These are phyloP conservation scores for Furnarius figulus DNA, from an alignment of 2,113 vertebrate genomes.

Conservation along the genomic window DNA sequence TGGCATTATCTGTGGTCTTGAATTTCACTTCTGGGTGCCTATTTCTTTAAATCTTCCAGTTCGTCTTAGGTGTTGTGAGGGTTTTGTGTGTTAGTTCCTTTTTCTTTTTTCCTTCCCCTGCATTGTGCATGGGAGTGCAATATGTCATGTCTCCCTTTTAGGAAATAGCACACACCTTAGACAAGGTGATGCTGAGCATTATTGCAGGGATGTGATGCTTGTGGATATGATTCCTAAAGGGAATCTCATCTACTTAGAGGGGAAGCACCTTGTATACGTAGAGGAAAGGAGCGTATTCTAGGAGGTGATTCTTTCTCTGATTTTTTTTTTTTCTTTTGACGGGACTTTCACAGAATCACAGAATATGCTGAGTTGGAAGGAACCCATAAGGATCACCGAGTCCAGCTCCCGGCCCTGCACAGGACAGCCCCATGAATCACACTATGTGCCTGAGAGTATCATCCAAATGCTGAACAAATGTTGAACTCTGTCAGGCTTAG, in stretches of 20 bases:
- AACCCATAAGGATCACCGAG: not conserved
- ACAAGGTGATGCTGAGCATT: not conserved
- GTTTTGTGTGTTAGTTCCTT: not conserved
- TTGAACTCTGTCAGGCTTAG: not conserved
- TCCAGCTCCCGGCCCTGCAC: not conserved
- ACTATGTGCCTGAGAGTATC: not conserved
- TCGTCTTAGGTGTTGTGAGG: not conserved
- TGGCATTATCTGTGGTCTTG: not conserved
- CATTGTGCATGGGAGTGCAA: not conserved
- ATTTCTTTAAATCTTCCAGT: not conserved
- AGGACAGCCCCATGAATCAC: not conserved
- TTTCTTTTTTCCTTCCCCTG: not conserved
- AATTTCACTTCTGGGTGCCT: not conserved
- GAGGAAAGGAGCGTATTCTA: not conserved
- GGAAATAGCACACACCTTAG: not conserved
- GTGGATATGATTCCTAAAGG: not conserved
- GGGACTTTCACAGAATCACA: not conserved
- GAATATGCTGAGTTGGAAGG: not conserved
- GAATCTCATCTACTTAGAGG: not conserved
- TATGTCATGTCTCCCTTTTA: not conserved
- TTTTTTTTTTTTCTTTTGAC: not conserved
- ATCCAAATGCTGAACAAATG: not conserved
- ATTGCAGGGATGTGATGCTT: not conserved
- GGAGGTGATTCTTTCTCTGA: not conserved
- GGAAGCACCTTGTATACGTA: not conserved